These are phyloP conservation scores for Brachyrhaphis roseni DNA, from an alignment of 2,797 vertebrate genomes.

Conservation along the genomic window DNA sequence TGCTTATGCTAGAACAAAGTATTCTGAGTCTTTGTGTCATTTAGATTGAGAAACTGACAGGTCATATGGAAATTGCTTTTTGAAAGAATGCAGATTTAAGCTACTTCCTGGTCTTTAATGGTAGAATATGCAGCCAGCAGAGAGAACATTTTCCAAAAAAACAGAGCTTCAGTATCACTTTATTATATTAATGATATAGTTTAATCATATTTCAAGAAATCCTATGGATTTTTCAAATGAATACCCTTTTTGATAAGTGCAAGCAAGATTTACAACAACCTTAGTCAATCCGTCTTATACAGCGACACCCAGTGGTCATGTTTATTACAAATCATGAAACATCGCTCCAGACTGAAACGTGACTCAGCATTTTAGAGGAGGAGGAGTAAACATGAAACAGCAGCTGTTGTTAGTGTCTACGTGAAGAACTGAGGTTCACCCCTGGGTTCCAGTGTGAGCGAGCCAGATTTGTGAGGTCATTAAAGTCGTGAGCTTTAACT, in stretches of 20 bases:
- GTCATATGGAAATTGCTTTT: not conserved
- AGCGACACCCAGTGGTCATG: not conserved
- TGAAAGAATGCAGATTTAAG: not conserved
- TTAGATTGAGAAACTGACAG: not conserved
- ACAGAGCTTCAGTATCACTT: not conserved
- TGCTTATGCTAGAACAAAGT: not conserved
- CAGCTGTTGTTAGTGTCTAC: not conserved
- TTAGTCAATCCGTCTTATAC: not conserved
- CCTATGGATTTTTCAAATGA: not conserved
- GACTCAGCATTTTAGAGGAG: slow-evolving; percentile 5
- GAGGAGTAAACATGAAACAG: slow-evolving; percentile 20
- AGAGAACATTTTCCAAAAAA: not conserved
- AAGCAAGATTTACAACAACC: not conserved
- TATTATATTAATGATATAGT: not conserved
- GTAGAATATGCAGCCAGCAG: not conserved
- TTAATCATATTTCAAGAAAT: not conserved
- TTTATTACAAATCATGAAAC: slow-evolving; percentile 7
- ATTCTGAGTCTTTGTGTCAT: not conserved
- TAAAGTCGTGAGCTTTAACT: not conserved
- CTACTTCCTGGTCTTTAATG: not conserved
- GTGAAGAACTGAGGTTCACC: not conserved
- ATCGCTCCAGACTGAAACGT: slow-evolving; percentile 1
- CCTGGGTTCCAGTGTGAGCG: not conserved
- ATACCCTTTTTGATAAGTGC: not conserved
- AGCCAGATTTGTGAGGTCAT: not conserved